Percentiles rank a stretch among this genome's conserved stretches.
These are phyloP conservation scores for Pseudomyrmex cubaensis DNA, from an alignment of 1,140 invertebrate species.

Conservation along the genomic window DNA sequence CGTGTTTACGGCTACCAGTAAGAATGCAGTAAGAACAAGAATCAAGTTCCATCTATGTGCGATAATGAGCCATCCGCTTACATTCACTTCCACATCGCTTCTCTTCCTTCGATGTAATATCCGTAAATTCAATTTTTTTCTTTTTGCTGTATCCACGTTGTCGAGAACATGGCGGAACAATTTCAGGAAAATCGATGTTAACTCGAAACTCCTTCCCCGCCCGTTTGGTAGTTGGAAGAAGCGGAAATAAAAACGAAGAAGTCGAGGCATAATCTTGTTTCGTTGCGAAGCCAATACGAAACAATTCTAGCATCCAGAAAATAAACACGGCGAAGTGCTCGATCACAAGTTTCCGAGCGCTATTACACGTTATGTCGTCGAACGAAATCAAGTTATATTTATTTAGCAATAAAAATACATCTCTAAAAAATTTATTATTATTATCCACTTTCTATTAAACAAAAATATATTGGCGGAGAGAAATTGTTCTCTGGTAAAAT, in stretches of 20 bases:
- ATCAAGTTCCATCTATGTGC: conserved; percentile 29
- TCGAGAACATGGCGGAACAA: conserved; percentile 44
- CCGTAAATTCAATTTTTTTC: conserved; percentile 69
- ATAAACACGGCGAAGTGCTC: conserved; percentile 36
- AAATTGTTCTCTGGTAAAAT: conserved; percentile 10
- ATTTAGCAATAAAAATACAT: conserved; percentile 41
- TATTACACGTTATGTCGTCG: conserved; percentile 44
- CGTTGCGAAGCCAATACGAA: conserved; percentile 49
- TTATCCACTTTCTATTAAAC: conserved; percentile 17
- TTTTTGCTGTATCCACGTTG: neutral
- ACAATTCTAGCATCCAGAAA: conserved; percentile 43
- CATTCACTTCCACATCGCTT: conserved; percentile 28
- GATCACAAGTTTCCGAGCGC: conserved; percentile 23
- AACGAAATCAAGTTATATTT: conserved; percentile 19
- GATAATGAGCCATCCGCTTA: conserved; percentile 61
- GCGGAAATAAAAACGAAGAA: conserved; percentile 54
- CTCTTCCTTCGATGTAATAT: conserved; percentile 59
- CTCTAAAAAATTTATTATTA: too few species aligned
- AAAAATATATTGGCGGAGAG: neutral
- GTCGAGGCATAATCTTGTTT: conserved; percentile 56
- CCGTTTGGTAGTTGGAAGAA: conserved; percentile 17
- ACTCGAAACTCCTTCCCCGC: conserved; percentile 1
- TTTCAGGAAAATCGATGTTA: conserved; percentile 42
- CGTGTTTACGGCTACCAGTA: conserved; percentile 42
- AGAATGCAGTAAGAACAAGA: conserved; percentile 34